Percentiles rank a stretch among this genome's conserved stretches.
phyloP scores from a whole-genome alignment of 1,140 invertebrate genomes.

The Coelopa frigida region DNA sequence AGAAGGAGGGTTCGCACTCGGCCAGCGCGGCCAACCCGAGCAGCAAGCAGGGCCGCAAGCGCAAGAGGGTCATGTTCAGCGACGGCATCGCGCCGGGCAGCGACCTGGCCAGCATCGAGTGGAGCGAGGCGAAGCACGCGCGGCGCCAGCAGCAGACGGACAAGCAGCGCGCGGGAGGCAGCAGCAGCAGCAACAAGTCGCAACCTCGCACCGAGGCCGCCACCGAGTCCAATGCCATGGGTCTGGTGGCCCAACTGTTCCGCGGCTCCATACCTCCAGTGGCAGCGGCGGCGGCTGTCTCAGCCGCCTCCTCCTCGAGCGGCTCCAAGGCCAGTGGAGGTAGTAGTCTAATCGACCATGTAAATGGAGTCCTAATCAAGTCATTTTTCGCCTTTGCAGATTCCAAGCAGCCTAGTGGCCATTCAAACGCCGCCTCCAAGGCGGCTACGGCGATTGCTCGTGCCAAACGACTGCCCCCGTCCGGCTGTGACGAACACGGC shows the following conservation, averaged over 20 bases:
- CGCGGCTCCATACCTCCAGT: conserved; percentile 37
- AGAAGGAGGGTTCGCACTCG: conserved; percentile 55
- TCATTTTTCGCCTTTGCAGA: no score
- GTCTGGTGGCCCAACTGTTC: conserved; percentile 35
- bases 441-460: conserved; percentile 1
- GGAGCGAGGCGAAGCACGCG: conserved; percentile 35
- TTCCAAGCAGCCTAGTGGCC: no score
- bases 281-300: conserved; percentile 30
- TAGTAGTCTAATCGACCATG: no score
- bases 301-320: no score
- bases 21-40: conserved; percentile 35
- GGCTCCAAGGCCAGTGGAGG: no score
- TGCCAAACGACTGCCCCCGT: conserved; percentile 18
- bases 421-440: no score
- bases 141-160: conserved; percentile 20
- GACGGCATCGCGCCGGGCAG: conserved; percentile 87
- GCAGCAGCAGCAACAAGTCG: conserved; percentile 21
- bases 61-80: conserved; percentile 81
- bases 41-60: conserved; percentile 49
- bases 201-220: conserved; percentile 33
- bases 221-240: conserved; percentile 30
- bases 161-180: conserved; percentile 8
- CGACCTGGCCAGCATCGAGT: conserved; percentile 65
- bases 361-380: no score
- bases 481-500: conserved; percentile 49